Conservation (phyloP, 37 sponge, comb jelly and placozoan genomes). For the Halisarca cf. caerulea region DNA sequence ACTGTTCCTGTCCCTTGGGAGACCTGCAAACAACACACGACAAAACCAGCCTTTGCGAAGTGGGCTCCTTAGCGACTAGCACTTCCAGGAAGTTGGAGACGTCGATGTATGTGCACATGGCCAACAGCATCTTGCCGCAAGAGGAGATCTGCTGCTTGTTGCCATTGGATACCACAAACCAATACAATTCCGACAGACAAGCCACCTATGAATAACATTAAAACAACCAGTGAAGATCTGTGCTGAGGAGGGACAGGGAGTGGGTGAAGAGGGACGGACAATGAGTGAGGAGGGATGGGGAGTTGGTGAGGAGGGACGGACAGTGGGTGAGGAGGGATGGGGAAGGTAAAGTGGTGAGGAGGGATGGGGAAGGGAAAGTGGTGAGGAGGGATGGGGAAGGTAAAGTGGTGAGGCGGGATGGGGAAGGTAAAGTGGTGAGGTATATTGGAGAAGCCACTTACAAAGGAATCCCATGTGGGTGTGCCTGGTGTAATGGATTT, state of each 20-base stretch:
- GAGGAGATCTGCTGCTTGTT: background rate
- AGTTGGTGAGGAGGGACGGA: too few relatives aligned
- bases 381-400: too few relatives aligned
- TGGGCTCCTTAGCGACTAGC: background rate
- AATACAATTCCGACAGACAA: background rate
- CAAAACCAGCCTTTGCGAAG: background rate
- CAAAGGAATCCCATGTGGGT: background rate
- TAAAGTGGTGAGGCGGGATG: too few relatives aligned
- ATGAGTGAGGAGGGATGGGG: too few relatives aligned
- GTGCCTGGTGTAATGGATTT: background rate
- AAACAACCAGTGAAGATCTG: background rate
- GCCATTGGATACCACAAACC: constrained; percentile 22
- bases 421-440: too few relatives aligned
- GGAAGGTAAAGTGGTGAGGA: too few relatives aligned
- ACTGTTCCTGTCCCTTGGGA: background rate
- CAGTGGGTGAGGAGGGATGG: too few relatives aligned
- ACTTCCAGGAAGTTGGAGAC: background rate
- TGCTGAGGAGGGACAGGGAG: background rate
- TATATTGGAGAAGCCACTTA: background rate
- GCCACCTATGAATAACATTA: background rate
- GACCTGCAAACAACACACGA: background rate
- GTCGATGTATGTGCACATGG: background rate
- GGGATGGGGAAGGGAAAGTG: too few relatives aligned
- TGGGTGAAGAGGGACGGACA: too few relatives aligned
- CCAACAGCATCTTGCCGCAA: background rate